These are phyloP conservation scores for Marronus borbonicus DNA, from an alignment of 2,888 invertebrate species.

Conservation along the genomic window DNA sequence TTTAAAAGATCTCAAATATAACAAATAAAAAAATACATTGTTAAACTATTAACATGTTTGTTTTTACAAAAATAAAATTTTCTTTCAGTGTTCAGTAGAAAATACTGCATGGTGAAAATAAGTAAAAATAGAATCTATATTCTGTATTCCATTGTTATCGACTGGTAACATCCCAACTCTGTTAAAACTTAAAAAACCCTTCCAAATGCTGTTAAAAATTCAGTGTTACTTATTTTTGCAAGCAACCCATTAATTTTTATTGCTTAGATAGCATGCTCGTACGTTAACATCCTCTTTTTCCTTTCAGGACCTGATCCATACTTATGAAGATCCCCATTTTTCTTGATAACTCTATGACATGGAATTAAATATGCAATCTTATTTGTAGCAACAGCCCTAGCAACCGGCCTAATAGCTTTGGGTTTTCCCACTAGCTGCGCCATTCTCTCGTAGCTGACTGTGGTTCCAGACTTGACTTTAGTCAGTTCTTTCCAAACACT, in stretches of 20 bases:
- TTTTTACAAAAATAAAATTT: no score
- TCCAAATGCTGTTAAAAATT: no score
- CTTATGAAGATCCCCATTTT: slow-evolving; percentile 63
- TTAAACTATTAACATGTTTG: no score
- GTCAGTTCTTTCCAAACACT: slow-evolving; percentile 65
- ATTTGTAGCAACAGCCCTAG: slow-evolving; percentile 67
- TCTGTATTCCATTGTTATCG: no score
- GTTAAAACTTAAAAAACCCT: no score
- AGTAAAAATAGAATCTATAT: no score
- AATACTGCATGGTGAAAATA: no score
- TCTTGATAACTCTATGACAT: slow-evolving; percentile 67
- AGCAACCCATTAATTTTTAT: neutral
- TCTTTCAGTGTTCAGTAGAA: no score
- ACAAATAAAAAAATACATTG: no score
- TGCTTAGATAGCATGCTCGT: slow-evolving; percentile 59
- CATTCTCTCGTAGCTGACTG: slow-evolving; percentile 64
- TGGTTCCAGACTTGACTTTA: slow-evolving; percentile 62
- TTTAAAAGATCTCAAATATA: no score
- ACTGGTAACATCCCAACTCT: no score
- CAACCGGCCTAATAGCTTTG: slow-evolving; percentile 65
- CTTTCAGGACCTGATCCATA: slow-evolving; percentile 64
- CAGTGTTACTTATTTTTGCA: no score
- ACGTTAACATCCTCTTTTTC: slow-evolving; percentile 62
- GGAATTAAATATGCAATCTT: slow-evolving; percentile 66
- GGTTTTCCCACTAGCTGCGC: slow-evolving; percentile 64